Evolutionary conservation across 2,113 vertebrate species (phyloP).

Genomic region (Eurypyga helias): DNA sequence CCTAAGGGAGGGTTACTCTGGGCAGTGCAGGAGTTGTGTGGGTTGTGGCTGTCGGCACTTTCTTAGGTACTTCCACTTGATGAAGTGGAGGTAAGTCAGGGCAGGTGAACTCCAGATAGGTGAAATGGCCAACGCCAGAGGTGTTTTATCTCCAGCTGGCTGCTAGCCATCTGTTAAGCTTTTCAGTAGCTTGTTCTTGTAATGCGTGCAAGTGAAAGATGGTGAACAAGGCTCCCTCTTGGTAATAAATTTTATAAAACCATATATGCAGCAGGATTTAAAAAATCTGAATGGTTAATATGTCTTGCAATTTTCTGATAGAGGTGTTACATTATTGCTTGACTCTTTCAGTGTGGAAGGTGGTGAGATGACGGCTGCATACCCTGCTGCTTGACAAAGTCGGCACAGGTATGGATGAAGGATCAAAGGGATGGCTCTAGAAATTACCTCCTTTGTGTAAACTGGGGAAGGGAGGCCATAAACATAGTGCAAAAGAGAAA

Average conservation of each 20-base stretch:
- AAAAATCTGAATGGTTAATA: background rate
- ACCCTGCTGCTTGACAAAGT: background rate
- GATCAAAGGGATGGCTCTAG: background rate
- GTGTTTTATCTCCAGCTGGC: background rate
- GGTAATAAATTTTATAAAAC: background rate
- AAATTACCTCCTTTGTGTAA: background rate
- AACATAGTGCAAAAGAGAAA: background rate
- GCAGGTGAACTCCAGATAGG: background rate
- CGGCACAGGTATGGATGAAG: rapidly evolving
- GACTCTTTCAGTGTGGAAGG: background rate
- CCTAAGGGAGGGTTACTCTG: background rate
- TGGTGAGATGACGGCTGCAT: background rate
- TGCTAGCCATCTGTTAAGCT: background rate
- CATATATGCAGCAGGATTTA: background rate
- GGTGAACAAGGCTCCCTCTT: background rate
- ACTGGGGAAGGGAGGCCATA: background rate
- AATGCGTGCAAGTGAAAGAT: background rate
- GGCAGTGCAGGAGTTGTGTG: background rate
- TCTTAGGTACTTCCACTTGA: background rate
- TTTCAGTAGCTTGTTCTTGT: background rate
- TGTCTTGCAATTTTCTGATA: background rate
- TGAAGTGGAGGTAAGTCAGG: background rate
- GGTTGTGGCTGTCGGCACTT: background rate
- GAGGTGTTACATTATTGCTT: background rate
- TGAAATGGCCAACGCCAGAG: background rate